Evolutionary conservation across 2,888 invertebrate genomes (phyloP).

Genomic region (Sinotaia quadrata): DNA sequence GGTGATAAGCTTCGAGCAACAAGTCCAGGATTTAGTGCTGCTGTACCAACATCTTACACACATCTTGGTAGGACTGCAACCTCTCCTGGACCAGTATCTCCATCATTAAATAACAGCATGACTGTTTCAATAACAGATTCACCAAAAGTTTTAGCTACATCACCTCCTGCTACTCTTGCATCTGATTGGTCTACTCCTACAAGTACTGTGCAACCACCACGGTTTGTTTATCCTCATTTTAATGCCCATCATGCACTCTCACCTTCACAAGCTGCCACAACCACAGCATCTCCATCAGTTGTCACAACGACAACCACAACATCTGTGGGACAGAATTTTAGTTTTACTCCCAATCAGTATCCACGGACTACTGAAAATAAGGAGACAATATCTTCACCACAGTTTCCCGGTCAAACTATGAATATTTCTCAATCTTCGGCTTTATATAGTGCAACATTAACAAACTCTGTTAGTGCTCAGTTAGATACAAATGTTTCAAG

Average conservation of each 20-base stretch:
- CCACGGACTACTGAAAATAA: slow-evolving; percentile 19
- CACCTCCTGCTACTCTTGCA: slow-evolving; percentile 51
- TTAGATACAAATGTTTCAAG: background rate
- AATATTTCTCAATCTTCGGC: slow-evolving; percentile 24
- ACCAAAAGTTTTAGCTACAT: slow-evolving; percentile 27
- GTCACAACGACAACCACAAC: slow-evolving; percentile 14
- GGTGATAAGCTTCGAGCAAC: background rate
- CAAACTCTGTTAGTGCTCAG: slow-evolving; percentile 15
- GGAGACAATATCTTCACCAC: slow-evolving; percentile 3
- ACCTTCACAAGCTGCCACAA: slow-evolving; percentile 11
- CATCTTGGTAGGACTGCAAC: slow-evolving; percentile 37
- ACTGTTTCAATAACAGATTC: slow-evolving; percentile 26
- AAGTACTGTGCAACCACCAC: slow-evolving; percentile 61
- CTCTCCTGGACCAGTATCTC: slow-evolving; percentile 19
- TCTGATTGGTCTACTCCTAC: slow-evolving; percentile 62
- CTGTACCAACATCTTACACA: slow-evolving; percentile 51
- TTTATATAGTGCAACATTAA: background rate
- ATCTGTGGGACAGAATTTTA: slow-evolving; percentile 9
- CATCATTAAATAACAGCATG: slow-evolving; percentile 20
- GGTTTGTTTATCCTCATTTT: slow-evolving; percentile 65
- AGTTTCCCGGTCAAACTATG: slow-evolving; percentile 25
- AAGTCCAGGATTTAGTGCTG: slow-evolving; percentile 39
- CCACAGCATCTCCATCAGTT: slow-evolving; percentile 22
- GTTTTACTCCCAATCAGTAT: slow-evolving; percentile 7
- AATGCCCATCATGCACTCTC: slow-evolving; percentile 31